Evolutionary conservation across 2,888 invertebrate genomes (phyloP), one percentile per base, ranked within the genome.

Genomic region (Cepaea hortensis): DNA sequence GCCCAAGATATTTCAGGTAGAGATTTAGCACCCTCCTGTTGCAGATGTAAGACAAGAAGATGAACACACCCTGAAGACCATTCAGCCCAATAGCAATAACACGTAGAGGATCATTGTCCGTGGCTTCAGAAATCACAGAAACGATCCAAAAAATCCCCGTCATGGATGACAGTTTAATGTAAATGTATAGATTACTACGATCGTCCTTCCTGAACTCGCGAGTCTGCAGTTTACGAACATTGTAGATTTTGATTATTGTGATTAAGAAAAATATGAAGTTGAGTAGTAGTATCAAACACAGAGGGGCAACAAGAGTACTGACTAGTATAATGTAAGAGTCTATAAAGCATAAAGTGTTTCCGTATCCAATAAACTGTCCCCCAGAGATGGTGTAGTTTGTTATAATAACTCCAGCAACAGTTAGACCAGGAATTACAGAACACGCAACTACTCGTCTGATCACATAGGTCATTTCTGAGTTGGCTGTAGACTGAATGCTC

Each of bases 21-120:
- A 87, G 79, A 18, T n/a, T 77, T 18, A 72, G 18, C 5, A 87
- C 87, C 5, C 87, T 48, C 48, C 62, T 79, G 80, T 87, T 87
- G 70, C 80, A 83, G 73, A 75, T 84, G 75, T 84, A 87, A 62
- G 84, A 83, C 9, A 84, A 11, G 50, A 87, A 87, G 6, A 87
- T 80, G 20, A 87, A 84, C 55, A 84, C 50, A 11, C 87, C 87
- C 65, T 87, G 87, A 5, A 83, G 50, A n/a, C 87, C 87, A 75
- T 87, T 84, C n/a, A 87, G 18, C 7, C 20, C 23, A 50, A 87
- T 80, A 13, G 87, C 46, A 13, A 87, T 79, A 55, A 72, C 79
- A 9, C 73, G n/a, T 11, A 87, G 73, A 13, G 84, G 84, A 55
- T 87, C 65, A 50, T 80, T 84, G n/a, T 77, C 73, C 0, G 72